These are phyloP conservation scores for Ephydatia muelleri DNA, from an alignment of 37 sponge, comb jelly and placozoan species.

Conservation along the genomic window DNA sequence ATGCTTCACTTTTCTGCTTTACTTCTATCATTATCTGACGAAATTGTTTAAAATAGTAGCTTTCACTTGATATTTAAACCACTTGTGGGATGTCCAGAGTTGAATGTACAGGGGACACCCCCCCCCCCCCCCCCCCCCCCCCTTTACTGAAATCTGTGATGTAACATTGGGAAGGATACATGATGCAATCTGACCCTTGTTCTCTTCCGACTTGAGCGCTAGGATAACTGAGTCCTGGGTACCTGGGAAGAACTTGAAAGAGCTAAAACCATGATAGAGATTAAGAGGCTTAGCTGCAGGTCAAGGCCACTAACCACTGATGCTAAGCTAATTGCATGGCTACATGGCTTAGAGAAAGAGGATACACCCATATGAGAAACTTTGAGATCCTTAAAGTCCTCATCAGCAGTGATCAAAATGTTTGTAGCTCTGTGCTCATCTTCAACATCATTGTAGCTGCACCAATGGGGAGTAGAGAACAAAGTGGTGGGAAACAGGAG, in stretches of 20 bases:
- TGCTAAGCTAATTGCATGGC: not conserved
- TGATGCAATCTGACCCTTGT: constrained; percentile 68
- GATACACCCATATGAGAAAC: constrained; percentile 46
- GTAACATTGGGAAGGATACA: constrained; percentile 52
- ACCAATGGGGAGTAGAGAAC: not conserved
- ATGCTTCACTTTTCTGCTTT: too few species aligned
- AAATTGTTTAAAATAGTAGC: too few species aligned
- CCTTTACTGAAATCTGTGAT: not conserved
- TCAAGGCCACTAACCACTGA: not conserved
- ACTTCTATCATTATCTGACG: too few species aligned
- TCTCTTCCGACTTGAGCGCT: constrained; percentile 88
- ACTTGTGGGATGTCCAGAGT: too few species aligned
- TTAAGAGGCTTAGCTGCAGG: constrained; percentile 35
- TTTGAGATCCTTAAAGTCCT: constrained; percentile 56
- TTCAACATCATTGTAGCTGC: constrained; percentile 84
- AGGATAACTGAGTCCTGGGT: constrained; percentile 82
- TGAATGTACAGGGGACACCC: too few species aligned
- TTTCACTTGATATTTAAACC: too few species aligned
- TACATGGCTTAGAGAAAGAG: too few species aligned
- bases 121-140: not conserved
- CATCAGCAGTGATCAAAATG: constrained; percentile 76
- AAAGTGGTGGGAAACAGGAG: not conserved
- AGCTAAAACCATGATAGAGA: constrained; percentile 84
- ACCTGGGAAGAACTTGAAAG: constrained; percentile 94
- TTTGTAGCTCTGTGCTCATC: constrained; percentile 94